Base-by-base conservation (phyloP, 2,888 invertebrate species). In the Drosophila infuscata region DNA sequence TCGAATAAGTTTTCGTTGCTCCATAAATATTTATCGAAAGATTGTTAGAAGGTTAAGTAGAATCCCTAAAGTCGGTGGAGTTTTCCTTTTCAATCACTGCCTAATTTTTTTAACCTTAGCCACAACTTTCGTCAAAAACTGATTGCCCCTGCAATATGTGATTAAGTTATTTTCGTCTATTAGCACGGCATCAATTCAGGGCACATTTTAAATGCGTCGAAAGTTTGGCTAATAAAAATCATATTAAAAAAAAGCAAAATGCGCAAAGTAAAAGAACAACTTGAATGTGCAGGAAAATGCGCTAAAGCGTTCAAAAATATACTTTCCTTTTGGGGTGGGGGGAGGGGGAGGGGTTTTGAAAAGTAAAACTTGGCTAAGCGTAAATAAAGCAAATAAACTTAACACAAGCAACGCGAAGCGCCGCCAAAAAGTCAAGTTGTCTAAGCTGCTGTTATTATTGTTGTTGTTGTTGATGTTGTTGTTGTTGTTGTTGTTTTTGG, bases 301-400 rank as follows among this genome's bases (percentile, higher is more conserved):
- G 81, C 74, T 81, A 85, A 88, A 88, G 79, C 85, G 81, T 78
- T 83, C 88, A 77, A 88, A 85, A 82, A 85, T 85, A 73, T 70
- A 83, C 87, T 81, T 56, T 58, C 3, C 15, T 25, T 25, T 0
- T 17, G 15, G 8, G 12, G 15, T 17, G 41, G 25, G 32, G 20
- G 20, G 20, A 1, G 20, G 25, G 29, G n/a, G 41, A 15, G 32
- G 20, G 49, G 61, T 12, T 51, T 41, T 66, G 43, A 61, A 74
- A 78, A 74, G 72, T 69, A 68, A 73, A 81, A 79, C 79, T 83
- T 86, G 85, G 74, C 88, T 88, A 78, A 85, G 88, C 88, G 85
- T 88, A 88, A 86, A 86, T 88, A 86, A 86, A 81, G 88, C 84
- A 85, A 88, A 85, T 85, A 85, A 85, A 88, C 77, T 88, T 82